Evolutionary conservation across 2,888 invertebrate genomes (phyloP).

Genomic region (Trisateles emortualis): DNA sequence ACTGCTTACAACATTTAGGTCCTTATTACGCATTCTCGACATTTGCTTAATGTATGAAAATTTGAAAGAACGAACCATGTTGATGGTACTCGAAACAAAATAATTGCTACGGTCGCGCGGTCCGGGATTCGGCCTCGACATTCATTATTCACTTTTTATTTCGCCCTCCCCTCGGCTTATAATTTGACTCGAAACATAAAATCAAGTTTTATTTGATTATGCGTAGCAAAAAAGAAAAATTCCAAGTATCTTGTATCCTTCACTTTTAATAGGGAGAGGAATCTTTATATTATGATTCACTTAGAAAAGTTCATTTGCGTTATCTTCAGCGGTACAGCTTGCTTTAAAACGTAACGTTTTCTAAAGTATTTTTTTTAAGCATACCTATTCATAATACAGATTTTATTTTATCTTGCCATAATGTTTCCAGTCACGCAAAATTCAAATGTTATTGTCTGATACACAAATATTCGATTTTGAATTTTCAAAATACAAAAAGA

Average conservation of each 20-base stretch:
- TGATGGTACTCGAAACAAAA: slow-evolving; percentile 86
- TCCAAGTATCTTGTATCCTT: slow-evolving; percentile 75
- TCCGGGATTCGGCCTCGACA: slow-evolving; percentile 82
- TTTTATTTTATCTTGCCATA: slow-evolving; percentile 24
- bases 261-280: slow-evolving; percentile 74
- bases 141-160: slow-evolving; percentile 87
- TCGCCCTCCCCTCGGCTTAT: slow-evolving; percentile 83
- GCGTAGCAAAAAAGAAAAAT: slow-evolving; percentile 75
- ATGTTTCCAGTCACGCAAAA: slow-evolving; percentile 32
- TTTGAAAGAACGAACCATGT: slow-evolving; percentile 85
- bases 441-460: slow-evolving; percentile 31
- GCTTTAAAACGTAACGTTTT: slow-evolving; percentile 26
- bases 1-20: slow-evolving; percentile 79
- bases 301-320: slow-evolving; percentile 61
- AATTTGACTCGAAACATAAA: slow-evolving; percentile 86
- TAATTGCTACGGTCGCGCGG: slow-evolving; percentile 85
- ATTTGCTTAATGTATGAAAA: slow-evolving; percentile 86
- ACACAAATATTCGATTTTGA: slow-evolving; percentile 32
- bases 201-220: slow-evolving; percentile 86
- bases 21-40: slow-evolving; percentile 85
- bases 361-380: slow-evolving; percentile 18
- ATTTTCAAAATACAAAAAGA: slow-evolving; percentile 44
- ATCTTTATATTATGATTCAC: slow-evolving; percentile 67
- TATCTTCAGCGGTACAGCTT: slow-evolving; percentile 44
- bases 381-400: slow-evolving; percentile 16